Evolutionary conservation across 2,113 vertebrate species (phyloP), one percentile per base, ranked within the genome.

Genomic region (Tupaia chinensis): DNA sequence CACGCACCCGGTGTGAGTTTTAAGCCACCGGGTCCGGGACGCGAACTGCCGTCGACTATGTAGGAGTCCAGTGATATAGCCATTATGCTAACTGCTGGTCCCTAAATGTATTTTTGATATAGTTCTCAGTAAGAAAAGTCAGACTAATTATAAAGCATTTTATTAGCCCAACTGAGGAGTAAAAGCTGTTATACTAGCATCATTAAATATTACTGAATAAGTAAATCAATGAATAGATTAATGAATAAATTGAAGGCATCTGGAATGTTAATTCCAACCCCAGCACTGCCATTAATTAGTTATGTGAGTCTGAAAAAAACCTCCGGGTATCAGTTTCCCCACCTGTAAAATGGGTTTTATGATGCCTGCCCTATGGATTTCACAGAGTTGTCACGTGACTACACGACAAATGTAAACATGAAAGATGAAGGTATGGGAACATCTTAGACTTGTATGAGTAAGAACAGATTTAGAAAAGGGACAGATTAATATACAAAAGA

Each of bases 111-210:
- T 12, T 78, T 77, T 70, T 74, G 22, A 65, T 60, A 61, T 9
- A 53, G 14, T 54, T 73, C n/a, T 69, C 34, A 87, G 34, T 29
- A 65, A 19, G 44, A 73, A 80, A 72, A 94, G 44, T 68, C 25
- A 68, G 27, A 73, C 63, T 53, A 77, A 70, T 91, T 91, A 91
- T 70, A 96, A 86, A 90, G 27, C 54, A 65, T 83, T 69, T 76
- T 70, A 87, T 77, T 87, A 94, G 87, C 66, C 65, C 19, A 76
- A 63, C 32, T n/a, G 34, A 87, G 34, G 29, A 70, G n/a, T 69
- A 80, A 44, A 4, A 87, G 23, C 22, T 61, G 66, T 61, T 81
- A 69, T 69, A 86, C 86, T 44, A 87, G 5, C 74, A 91, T 93
- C 15, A 72, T 87, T 83, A 78, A 73, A 72, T 91, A 87, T 87